These are phyloP conservation scores for Bothrops jararaca DNA, from an alignment of 2,113 vertebrate genomes.

Conservation along the genomic window DNA sequence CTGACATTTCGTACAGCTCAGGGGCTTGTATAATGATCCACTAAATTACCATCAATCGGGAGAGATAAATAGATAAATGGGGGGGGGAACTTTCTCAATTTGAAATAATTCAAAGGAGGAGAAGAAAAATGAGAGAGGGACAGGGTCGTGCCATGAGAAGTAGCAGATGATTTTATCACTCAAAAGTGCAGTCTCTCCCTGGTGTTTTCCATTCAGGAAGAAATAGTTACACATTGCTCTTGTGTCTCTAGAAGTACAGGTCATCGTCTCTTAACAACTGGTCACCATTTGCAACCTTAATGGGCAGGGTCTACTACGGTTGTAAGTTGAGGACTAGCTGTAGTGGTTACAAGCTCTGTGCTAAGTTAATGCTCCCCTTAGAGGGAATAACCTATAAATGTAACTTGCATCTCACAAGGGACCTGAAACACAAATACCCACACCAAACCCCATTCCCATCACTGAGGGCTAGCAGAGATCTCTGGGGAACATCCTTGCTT, in stretches of 20 bases:
- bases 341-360: not conserved
- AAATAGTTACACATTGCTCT: not conserved
- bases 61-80: not conserved
- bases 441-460: not conserved
- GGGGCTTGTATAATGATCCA: not conserved
- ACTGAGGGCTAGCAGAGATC: not conserved
- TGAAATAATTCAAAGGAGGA: not conserved
- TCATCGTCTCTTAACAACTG: not conserved
- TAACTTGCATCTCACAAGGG: not conserved
- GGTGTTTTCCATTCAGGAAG: not conserved
- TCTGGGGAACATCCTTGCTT: not conserved
- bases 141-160: not conserved
- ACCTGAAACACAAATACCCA: not conserved
- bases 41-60: conserved; percentile 1
- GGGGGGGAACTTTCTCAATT: not conserved
- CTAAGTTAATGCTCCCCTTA: not conserved
- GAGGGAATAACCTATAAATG: not conserved
- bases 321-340: not conserved
- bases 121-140: not conserved
- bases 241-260: not conserved
- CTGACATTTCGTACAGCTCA: not conserved
- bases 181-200: not conserved
- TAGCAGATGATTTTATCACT: not conserved
- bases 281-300: not conserved
- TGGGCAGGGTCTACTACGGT: not conserved